Conservation (phyloP, 2,888 invertebrate species). For the Micropterix aruncella region DNA sequence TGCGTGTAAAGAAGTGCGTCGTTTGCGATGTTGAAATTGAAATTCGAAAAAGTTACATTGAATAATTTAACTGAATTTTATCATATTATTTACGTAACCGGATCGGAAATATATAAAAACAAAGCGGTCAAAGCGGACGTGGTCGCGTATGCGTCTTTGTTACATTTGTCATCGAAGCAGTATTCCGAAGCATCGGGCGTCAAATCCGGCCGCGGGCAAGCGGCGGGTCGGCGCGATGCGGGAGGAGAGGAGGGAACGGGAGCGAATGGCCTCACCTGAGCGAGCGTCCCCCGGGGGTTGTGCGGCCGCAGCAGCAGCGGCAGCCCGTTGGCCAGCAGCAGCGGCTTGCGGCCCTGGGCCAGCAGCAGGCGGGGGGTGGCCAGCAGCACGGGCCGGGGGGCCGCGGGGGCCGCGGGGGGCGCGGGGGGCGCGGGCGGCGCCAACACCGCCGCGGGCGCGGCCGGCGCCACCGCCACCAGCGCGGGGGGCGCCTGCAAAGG, state of each 20-base stretch:
- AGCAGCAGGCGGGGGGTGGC: slow-evolving; percentile 25
- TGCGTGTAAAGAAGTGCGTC: too few relatives aligned
- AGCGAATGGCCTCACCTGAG: slow-evolving; percentile 16
- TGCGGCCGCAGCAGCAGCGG: slow-evolving; percentile 7
- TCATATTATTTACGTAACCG: too few relatives aligned
- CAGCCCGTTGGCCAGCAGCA: slow-evolving; percentile 21
- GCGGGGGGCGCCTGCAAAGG: too few relatives aligned
- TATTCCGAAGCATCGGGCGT: slow-evolving; percentile 35
- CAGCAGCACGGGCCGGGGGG: slow-evolving; percentile 32
- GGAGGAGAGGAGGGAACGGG: slow-evolving; percentile 19
- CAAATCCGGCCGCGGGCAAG: slow-evolving; percentile 13
- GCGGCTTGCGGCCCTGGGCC: slow-evolving; percentile 29
- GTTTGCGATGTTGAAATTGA: too few relatives aligned
- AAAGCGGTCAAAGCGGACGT: slow-evolving; percentile 15
- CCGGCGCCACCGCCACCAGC: background rate
- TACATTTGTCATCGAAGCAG: slow-evolving; percentile 37
- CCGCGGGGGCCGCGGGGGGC: slow-evolving; percentile 13
- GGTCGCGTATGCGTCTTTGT: slow-evolving; percentile 26
- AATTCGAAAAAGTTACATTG: too few relatives aligned
- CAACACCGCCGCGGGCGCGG: background rate
- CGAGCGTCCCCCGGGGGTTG: slow-evolving; percentile 23
- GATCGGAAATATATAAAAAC: too few relatives aligned
- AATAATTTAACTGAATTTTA: too few relatives aligned
- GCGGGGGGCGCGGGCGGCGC: slow-evolving; percentile 1
- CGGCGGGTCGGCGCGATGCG: slow-evolving; percentile 8